Base-by-base conservation (phyloP, 2,888 invertebrate genomes). In the Melanostoma scalare region DNA sequence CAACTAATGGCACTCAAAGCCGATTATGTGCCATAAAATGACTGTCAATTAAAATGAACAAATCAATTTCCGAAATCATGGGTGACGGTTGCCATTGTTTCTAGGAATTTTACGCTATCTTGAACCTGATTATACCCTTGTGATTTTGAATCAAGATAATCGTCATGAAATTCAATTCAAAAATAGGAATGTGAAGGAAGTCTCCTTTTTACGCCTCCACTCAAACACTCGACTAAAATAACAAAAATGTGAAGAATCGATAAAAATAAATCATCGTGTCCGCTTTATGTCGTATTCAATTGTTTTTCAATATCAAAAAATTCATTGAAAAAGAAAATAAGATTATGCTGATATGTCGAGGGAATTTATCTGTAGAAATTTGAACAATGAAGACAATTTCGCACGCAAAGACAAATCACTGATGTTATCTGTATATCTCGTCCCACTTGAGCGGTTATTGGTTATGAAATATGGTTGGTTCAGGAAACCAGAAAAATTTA, bases 251-350 rank as follows among this genome's bases (percentile, higher is more conserved):
- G 0, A 20, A 20, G 20, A 20, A 20, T 20, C 9, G 33, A 46
- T 35, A 61, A 46, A 35, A 9, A 46, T 20, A 46, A 61, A 46
- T 46, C 61, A 60, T 61, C 35, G 8, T 46, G 46, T 61, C 61
- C 20, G 8, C 61, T 61, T 46, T 35, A 61, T 35, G 5, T 61
- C 60, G 4, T 60, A 6, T 35, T 35, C 44, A 60, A 60, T 60
- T 60, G 42, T 60, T 60, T 60, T 46, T 56, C 6, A 40, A 58
- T 58, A 40, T 20, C 20, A 6, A 3, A 3, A 50, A 50, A 58
- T 33, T 58, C 42, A 58, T 42, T 58, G 58, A 42, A 58, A 58
- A 33, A 58, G 58, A 58, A 58, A 58, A 58, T 58, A 6, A 58
- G 42, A 58, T 58, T 42, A 58, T 42, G 2, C 6, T 5, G 31